phyloP scores from a whole-genome alignment of 2,797 vertebrate genomes.

The Carduelis carduelis region DNA sequence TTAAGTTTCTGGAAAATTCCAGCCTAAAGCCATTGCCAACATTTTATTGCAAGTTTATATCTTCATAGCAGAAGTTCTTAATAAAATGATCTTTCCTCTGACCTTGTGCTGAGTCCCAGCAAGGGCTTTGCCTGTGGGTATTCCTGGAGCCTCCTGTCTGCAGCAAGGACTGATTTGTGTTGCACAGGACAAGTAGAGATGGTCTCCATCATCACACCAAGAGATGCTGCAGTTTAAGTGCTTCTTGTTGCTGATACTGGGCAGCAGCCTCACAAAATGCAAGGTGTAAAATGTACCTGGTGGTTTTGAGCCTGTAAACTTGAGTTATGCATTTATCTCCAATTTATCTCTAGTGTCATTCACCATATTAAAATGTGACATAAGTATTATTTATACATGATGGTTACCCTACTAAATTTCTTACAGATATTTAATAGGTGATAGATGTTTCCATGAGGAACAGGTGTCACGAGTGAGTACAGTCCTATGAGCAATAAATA shows the following conservation, averaged over 20 bases:
- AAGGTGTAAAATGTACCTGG: not conserved
- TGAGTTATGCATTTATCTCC: not conserved
- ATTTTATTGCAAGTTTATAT: constrained; percentile 10
- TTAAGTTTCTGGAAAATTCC: constrained; percentile 2
- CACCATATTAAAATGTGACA: not conserved
- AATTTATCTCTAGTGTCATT: not conserved
- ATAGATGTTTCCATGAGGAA: constrained; percentile 6
- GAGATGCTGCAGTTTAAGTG: not conserved
- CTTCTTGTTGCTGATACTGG: not conserved
- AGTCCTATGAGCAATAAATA: constrained; percentile 4
- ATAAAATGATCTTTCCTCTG: constrained; percentile 23
- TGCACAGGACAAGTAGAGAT: fast-evolving
- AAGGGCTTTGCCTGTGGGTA: not conserved
- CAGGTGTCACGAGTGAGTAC: constrained; percentile 12
- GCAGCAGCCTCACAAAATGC: not conserved
- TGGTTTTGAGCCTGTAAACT: not conserved
- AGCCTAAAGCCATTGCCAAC: not conserved
- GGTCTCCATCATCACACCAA: not conserved
- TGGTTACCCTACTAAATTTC: not conserved
- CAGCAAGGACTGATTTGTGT: not conserved
- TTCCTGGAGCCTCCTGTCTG: not conserved
- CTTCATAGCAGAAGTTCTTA: not conserved
- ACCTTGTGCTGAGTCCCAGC: not conserved
- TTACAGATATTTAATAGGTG: constrained; percentile 16
- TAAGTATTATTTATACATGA: not conserved